A percentile compares a stretch with the other conserved stretches of the same genome.
Conservation (phyloP, 2,888 invertebrate species). For the Agonopterix heracliana region DNA sequence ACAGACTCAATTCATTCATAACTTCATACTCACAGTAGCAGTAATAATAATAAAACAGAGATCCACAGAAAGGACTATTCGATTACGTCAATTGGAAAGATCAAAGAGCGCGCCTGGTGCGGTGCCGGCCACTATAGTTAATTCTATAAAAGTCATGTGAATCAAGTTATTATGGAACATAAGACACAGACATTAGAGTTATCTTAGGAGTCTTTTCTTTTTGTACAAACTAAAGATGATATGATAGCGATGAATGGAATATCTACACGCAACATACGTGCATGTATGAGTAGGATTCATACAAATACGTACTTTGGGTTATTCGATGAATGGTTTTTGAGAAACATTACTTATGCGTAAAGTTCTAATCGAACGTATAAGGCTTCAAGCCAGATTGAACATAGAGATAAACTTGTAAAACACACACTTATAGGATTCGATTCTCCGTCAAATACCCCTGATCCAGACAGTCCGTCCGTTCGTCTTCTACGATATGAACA, state of each 20-base stretch:
- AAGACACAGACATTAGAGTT: not conserved
- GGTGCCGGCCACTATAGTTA: not conserved
- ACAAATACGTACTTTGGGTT: no score
- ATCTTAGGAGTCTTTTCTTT: no score
- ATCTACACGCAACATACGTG: constrained; percentile 9
- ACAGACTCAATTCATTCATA: constrained; percentile 15
- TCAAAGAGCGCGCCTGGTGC: constrained; percentile 28
- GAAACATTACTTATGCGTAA: no score
- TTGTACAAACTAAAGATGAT: not conserved
- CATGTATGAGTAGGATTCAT: not conserved
- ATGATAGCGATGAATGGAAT: constrained; percentile 8
- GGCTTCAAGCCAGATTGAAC: no score
- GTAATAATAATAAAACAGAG: constrained; percentile 37
- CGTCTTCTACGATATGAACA: no score
- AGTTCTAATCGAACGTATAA: no score
- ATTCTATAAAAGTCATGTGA: not conserved
- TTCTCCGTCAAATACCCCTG: no score
- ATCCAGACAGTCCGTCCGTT: no score
- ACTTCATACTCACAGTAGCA: constrained; percentile 22
- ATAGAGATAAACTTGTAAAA: no score
- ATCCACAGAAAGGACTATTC: constrained; percentile 47
- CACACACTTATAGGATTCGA: no score
- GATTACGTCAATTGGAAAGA: constrained; percentile 57
- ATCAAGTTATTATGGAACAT: not conserved
- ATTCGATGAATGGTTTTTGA: no score